Evolutionary conservation across 2,797 vertebrate genomes (phyloP).

Genomic region (Hippoglossus hippoglossus): DNA sequence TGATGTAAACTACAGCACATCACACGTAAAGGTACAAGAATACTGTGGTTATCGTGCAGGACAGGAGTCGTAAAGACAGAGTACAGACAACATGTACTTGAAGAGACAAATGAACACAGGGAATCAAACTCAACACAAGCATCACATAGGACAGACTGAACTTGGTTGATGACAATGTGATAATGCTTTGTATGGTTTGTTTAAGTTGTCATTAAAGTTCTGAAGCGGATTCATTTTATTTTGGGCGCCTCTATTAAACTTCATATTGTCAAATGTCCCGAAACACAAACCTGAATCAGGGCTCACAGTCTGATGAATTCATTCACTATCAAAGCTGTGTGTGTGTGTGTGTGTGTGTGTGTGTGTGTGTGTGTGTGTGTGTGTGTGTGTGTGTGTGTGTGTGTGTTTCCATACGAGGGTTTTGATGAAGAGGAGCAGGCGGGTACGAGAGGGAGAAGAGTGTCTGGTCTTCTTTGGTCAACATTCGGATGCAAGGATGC

Average conservation of each 20-base stretch:
- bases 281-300: slow-evolving; percentile 12
- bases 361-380: no score
- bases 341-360: background rate
- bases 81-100: slow-evolving; percentile 35
- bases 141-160: background rate
- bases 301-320: background rate
- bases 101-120: slow-evolving; percentile 38
- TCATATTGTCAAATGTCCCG: background rate
- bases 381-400: no score
- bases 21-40: background rate
- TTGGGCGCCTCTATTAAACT: background rate
- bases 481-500: slow-evolving; percentile 28
- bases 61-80: slow-evolving; percentile 26
- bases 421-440: slow-evolving; percentile 21
- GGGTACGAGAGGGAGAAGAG: slow-evolving; percentile 26
- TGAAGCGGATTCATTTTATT: no score
- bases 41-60: slow-evolving; percentile 36
- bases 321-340: background rate
- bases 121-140: slow-evolving; percentile 36
- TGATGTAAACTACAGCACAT: slow-evolving; percentile 1
- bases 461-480: slow-evolving; percentile 26
- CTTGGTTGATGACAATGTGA: background rate
- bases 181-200: no score
- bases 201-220: no score
- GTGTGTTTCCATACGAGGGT: background rate